Conservation (phyloP, 2,888 invertebrate species). For the Drosophila anomelani region DNA sequence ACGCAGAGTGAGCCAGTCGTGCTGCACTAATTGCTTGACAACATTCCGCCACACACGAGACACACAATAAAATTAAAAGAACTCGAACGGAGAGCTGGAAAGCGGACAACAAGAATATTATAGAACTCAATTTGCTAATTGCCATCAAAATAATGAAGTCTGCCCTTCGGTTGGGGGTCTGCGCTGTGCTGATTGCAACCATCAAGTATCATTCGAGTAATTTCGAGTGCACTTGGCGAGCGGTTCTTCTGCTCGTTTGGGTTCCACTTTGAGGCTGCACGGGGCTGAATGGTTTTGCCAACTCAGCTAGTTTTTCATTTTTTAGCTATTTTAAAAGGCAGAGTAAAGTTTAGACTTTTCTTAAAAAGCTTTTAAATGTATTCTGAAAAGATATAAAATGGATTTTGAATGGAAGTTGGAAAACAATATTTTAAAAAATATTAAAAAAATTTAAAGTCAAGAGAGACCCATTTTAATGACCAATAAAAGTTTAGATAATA, state of each 20-base stretch:
- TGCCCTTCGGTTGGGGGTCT: constrained; percentile 12
- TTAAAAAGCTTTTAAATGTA: not conserved
- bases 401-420: not conserved
- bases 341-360: not conserved
- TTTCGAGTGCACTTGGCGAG: constrained; percentile 69
- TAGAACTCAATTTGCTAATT: constrained; percentile 81
- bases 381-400: not conserved
- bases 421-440: not conserved
- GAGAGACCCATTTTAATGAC: not conserved
- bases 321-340: not conserved
- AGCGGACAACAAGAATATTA: constrained; percentile 54
- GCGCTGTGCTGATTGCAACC: constrained; percentile 69
- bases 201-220: constrained; percentile 81
- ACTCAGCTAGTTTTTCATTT: constrained; percentile 2
- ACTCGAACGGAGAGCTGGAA: constrained; percentile 44
- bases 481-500: not conserved
- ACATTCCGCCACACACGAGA: constrained; percentile 34
- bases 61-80: constrained; percentile 50
- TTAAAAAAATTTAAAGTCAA: not conserved
- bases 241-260: constrained; percentile 40
- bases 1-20: constrained; percentile 59
- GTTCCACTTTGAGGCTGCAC: constrained; percentile 26
- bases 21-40: constrained; percentile 67
- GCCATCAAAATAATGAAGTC: constrained; percentile 80
- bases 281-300: not conserved